Base-by-base conservation (phyloP, 2,888 invertebrate species). In the Ferdinandea cuprea region DNA sequence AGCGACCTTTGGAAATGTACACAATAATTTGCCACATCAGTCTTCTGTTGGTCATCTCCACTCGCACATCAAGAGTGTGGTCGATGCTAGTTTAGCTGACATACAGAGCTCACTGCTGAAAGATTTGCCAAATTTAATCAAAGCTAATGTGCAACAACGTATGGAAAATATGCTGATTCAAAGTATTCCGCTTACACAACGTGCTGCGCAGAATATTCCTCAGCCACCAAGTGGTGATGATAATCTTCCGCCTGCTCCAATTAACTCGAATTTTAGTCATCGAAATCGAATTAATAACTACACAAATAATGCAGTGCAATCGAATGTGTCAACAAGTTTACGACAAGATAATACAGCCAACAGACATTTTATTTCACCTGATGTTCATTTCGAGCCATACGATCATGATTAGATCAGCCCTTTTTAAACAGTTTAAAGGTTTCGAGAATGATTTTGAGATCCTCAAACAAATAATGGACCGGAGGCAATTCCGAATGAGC, bases 41-140 rank as follows among this genome's bases (percentile, higher is more conserved):
- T n/a, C n/a, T n/a, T n/a, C n/a, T n/a, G n/a, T n/a, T n/a, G n/a
- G n/a, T n/a, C n/a, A n/a, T n/a, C n/a, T n/a, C n/a, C n/a, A n/a
- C n/a, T n/a, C n/a, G n/a, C n/a, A n/a, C n/a, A n/a, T n/a, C n/a
- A n/a, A n/a, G n/a, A n/a, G n/a, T n/a, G n/a, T n/a, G n/a, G n/a
- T n/a, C n/a, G n/a, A n/a, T n/a, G n/a, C 21, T 11, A 28, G 48
- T 28, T 13, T 48, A 25, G 48, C n/a, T 0, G n/a, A 48, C 8
- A n/a, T 48, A 13, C 48, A 48, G 25, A 48, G 13, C n/a, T 3
- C 25, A 28, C 25, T 48, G 1, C 6, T 48, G 2, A 48, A 28
- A 28, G 48, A 48, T 25, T n/a, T 48, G 1, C 48, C 48, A 8
- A 21, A 21, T 21, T n/a, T 48, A n/a, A 48, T 48, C 1, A 48